Evolutionary conservation across 1,140 invertebrate species (phyloP), one percentile per base, ranked within the genome.

Genomic region (Cyphomyrmex costatus): DNA sequence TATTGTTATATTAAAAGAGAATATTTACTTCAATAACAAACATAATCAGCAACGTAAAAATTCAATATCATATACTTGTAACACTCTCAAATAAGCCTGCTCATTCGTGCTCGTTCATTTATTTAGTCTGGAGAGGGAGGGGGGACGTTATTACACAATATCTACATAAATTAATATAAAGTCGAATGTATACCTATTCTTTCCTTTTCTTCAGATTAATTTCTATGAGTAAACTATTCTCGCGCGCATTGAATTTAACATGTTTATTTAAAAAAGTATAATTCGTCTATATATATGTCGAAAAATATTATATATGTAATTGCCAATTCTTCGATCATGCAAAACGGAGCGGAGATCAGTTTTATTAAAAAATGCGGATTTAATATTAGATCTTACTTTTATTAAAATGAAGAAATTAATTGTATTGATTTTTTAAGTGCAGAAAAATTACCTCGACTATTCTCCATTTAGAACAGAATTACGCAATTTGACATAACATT

Each of bases 251-350:
- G 10, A 30, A 61, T 61, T 61, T 61, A 61, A 61, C 14, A n/a
- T n/a, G 16, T 61, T 61, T 61, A 61, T 61, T 61, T 61, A n/a
- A 8, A 61, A 61, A 61, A 16, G 21, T 61, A 63, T 63, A 33
- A 63, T 33, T 63, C 33, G 30, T 0, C 16, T 19, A 2, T n/a
- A n/a, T n/a, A 60, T 5, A 3, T 60, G 19, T 63, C 16, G 30
- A 33, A 33, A 63, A 63, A 63, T 33, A n/a, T 33, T 63, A 33
- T 16, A n/a, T n/a, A n/a, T n/a, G n/a, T n/a, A n/a, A n/a, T n/a
- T n/a, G n/a, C n/a, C n/a, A n/a, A n/a, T n/a, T n/a, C n/a, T n/a
- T n/a, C n/a, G n/a, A n/a, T n/a, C n/a, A n/a, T n/a, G n/a, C n/a
- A n/a, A n/a, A n/a, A 5, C 0, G 0, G 21, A 66, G 42, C 3